Conservation (phyloP, 2,888 invertebrate species). For the Hololepta plana region DNA sequence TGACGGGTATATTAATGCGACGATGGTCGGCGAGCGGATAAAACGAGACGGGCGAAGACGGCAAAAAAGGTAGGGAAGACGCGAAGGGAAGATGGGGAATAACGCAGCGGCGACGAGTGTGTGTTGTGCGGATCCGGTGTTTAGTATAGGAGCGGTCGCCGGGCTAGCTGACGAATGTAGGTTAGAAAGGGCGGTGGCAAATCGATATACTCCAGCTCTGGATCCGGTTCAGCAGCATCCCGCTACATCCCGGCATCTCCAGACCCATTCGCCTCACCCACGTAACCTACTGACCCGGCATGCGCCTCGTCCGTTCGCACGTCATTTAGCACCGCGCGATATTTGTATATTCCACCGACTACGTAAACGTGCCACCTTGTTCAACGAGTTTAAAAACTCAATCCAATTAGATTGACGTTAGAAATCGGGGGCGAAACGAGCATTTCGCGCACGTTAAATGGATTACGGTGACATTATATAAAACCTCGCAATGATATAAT, state of each 20-base stretch:
- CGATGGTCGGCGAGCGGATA: too few species aligned
- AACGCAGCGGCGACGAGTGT: slow-evolving; percentile 12
- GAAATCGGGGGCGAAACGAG: too few species aligned
- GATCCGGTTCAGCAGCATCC: slow-evolving; percentile 12
- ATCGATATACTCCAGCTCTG: slow-evolving; percentile 14
- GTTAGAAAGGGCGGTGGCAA: slow-evolving; percentile 20
- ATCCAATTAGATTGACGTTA: too few species aligned
- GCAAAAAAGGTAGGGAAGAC: slow-evolving; percentile 1
- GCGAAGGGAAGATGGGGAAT: slow-evolving; percentile 15
- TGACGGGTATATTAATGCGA: too few species aligned
- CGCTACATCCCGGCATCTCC: slow-evolving; percentile 13
- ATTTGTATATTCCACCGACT: background rate
- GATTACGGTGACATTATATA: too few species aligned
- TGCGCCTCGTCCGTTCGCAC: slow-evolving; percentile 11
- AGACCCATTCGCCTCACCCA: slow-evolving; percentile 10
- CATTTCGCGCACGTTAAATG: too few species aligned
- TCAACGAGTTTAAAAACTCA: too few species aligned
- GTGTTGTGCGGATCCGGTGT: slow-evolving; percentile 13
- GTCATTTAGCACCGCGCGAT: background rate
- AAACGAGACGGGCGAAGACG: too few species aligned
- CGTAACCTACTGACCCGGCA: slow-evolving; percentile 16
- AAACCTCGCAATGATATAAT: too few species aligned
- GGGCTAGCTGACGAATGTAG: slow-evolving; percentile 26
- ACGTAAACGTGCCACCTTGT: slow-evolving; percentile 1
- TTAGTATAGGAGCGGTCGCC: slow-evolving; percentile 17